Base-by-base conservation (phyloP, 2,888 invertebrate species). In the Thysanoteuthis rhombus region DNA sequence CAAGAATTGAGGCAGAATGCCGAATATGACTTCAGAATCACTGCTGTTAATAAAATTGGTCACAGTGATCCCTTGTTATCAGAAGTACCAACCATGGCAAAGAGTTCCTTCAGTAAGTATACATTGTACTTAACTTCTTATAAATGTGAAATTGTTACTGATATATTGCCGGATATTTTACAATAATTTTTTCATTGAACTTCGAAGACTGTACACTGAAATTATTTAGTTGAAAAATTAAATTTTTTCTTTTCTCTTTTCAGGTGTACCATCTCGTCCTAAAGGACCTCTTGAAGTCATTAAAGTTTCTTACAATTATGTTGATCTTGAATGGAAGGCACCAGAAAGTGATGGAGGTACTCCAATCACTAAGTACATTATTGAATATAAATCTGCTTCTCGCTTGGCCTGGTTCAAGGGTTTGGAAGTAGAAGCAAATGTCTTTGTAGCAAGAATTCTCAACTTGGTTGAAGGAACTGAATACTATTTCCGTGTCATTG, bases 31-130 rank as follows among this genome's bases (percentile, higher is more conserved):
- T 99, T 99, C 97, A 98, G 99, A 94, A 98, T 99, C 25, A 98
- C 98, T 0, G 98, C 99, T 0, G 98, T 98, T 94, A 99, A 99
- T 97, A 98, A 98, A 95, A 98, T 98, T 96, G 99, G 99, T 47
- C 98, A 98, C 98, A 98, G 99, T 25, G 98, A 98, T 92, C 95
- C 96, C 16, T 94, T 96, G 94, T 95, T 94, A 42, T 95, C 96
- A 22, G 95, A 96, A 32, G 93, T 94, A 40, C 94, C 95, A 16
- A 94, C 95, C 39, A 94, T 94, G 28, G 95, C 96, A 22, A 96
- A 96, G 94, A 96, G 96, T 94, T 95, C 95, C 45, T 96, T 95
- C 95, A 96, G 96, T 96, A 93, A 95, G 95, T 95, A 8, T 90
- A 1, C 22, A 5, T n/a, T 52, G 5, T 10, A 28, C 16, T 12